These are phyloP conservation scores for Pseudoips prasinana DNA, from an alignment of 2,888 invertebrate species.

Conservation along the genomic window DNA sequence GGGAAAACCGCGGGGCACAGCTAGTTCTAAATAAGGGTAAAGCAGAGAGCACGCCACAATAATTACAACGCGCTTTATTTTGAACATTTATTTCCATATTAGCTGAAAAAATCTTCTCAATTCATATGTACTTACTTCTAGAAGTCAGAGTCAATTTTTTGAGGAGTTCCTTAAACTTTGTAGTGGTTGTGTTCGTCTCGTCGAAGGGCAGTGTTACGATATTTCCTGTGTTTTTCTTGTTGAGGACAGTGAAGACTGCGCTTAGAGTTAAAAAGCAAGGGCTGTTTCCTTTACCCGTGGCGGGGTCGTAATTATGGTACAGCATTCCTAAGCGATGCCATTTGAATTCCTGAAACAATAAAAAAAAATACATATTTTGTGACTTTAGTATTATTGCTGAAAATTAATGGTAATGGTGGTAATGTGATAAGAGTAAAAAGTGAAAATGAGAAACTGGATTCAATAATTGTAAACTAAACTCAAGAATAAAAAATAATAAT, in stretches of 20 bases:
- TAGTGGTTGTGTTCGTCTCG: slow-evolving; percentile 78
- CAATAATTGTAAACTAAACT: no score
- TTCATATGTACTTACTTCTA: slow-evolving; percentile 84
- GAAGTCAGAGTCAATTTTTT: slow-evolving; percentile 83
- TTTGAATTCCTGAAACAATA: slow-evolving; percentile 83
- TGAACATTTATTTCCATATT: no score
- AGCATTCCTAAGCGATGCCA: slow-evolving; percentile 88
- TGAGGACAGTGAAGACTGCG: slow-evolving; percentile 82
- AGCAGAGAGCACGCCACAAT: no score
- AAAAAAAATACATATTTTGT: no score
- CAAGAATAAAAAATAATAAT: no score
- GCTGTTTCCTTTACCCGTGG: slow-evolving; percentile 85
- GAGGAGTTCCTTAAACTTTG: slow-evolving; percentile 83
- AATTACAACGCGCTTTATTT: no score
- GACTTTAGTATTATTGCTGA: no score
- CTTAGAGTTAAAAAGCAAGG: slow-evolving; percentile 89
- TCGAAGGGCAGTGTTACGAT: slow-evolving; percentile 83
- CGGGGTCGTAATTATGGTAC: slow-evolving; percentile 86
- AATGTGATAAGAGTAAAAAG: no score
- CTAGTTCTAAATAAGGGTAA: neutral
- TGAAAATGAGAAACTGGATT: no score
- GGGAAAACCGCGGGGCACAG: slow-evolving; percentile 4
- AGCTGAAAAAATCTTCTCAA: no score
- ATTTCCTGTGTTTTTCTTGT: slow-evolving; percentile 67
- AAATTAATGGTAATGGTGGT: no score